A percentile compares a stretch with the other conserved stretches of the same genome.
Conservation (phyloP, 2,797 vertebrate species). For the Myotis pilosus region DNA sequence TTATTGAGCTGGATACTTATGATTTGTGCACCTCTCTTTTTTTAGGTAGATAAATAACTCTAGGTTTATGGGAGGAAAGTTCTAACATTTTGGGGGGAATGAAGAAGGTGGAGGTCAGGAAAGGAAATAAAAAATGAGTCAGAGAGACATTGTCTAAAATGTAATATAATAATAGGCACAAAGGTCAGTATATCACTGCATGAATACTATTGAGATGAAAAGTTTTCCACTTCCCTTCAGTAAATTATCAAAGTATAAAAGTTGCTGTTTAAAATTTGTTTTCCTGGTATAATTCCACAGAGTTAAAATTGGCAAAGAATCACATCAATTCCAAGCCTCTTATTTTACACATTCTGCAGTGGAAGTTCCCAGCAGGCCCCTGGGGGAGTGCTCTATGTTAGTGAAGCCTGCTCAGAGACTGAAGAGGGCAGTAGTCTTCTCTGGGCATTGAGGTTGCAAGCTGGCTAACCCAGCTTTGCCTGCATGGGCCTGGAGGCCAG, state of each 20-base stretch:
- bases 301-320: neutral
- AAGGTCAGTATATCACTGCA: neutral
- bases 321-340: neutral
- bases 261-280: neutral
- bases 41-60: neutral
- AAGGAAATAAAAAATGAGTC: neutral
- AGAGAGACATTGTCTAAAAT: neutral
- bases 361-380: neutral
- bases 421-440: no score
- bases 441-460: no score
- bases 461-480: no score
- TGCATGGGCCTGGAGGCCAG: no score
- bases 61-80: neutral
- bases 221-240: neutral
- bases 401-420: no score
- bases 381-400: neutral
- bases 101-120: neutral
- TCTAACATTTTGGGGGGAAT: neutral
- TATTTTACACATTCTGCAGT: neutral
- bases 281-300: neutral
- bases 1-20: neutral
- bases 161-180: neutral
- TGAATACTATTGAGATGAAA: neutral
- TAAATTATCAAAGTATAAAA: neutral
- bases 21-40: neutral